Conservation (phyloP, 92 coral and sea anemone genomes). For the Porites lobata region DNA sequence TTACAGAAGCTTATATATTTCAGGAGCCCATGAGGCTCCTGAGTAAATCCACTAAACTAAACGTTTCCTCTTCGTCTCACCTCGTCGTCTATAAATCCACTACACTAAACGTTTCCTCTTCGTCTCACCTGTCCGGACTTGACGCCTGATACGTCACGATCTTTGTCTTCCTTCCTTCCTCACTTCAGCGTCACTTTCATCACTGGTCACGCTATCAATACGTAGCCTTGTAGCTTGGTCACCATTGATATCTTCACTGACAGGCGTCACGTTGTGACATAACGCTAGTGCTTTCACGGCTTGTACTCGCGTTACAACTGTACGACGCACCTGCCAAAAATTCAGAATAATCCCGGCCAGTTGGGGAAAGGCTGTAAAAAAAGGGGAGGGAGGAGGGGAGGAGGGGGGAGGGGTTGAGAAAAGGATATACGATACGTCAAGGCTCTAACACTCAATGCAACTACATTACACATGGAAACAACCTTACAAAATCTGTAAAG, state of each 20-base stretch:
- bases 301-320: slow-evolving; percentile 94
- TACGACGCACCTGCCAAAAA: slow-evolving; percentile 89
- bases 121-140: slow-evolving; percentile 93
- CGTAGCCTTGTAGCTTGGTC: slow-evolving; percentile 61
- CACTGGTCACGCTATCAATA: slow-evolving; percentile 78
- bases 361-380: no score
- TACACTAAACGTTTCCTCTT: neutral
- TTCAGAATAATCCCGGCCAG: no score
- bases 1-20: no score
- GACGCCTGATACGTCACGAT: slow-evolving; percentile 93
- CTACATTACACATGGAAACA: no score
- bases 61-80: slow-evolving; percentile 26
- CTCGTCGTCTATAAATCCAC: slow-evolving; percentile 76
- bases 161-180: slow-evolving; percentile 42
- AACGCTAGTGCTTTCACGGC: slow-evolving; percentile 98
- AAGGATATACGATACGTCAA: no score
- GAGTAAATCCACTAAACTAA: neutral
- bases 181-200: slow-evolving; percentile 77
- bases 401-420: no score
- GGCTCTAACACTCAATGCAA: no score
- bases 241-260: slow-evolving; percentile 70
- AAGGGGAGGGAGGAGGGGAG: no score
- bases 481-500: no score
- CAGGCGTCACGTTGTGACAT: slow-evolving; percentile 99
- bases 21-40: no score